A percentile compares a stretch with the other conserved stretches of the same genome.
phyloP scores from a whole-genome alignment of 2,113 vertebrate genomes.

The Vidua macroura region DNA sequence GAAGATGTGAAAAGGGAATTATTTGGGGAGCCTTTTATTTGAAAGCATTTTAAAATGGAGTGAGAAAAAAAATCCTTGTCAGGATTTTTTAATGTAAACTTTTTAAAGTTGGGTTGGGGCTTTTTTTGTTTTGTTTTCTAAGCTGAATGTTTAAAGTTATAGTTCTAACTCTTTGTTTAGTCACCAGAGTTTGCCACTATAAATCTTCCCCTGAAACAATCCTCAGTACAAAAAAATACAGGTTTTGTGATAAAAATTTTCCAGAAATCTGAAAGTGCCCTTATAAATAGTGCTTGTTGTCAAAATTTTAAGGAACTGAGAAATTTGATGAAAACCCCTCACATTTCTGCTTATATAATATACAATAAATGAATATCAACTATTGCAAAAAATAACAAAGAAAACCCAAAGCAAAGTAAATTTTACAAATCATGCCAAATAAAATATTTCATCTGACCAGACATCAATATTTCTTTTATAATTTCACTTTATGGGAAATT shows the following conservation, averaged over 20 bases:
- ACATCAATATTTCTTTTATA: neutral
- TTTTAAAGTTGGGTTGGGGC: neutral
- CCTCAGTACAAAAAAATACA: neutral
- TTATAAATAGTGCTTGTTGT: neutral
- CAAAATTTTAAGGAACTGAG: neutral
- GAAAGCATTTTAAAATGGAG: neutral
- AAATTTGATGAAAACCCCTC: neutral
- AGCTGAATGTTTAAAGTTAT: neutral
- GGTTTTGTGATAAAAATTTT: neutral
- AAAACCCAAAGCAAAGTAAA: neutral
- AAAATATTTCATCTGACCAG: neutral
- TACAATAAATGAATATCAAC: neutral
- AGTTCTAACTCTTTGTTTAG: neutral
- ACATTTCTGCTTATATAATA: neutral
- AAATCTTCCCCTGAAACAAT: neutral
- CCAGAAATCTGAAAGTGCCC: neutral
- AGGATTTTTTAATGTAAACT: neutral
- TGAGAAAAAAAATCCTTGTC: neutral
- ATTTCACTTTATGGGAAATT: neutral
- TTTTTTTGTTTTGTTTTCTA: neutral
- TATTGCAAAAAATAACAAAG: neutral
- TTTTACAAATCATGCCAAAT: neutral
- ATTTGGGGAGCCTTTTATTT: conserved; percentile 13
- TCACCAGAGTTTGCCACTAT: neutral
- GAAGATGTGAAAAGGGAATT: conserved; percentile 34